Evolutionary conservation across 2,797 vertebrate species (phyloP), one percentile per base, ranked within the genome.

Genomic region (Limosa lapponica): DNA sequence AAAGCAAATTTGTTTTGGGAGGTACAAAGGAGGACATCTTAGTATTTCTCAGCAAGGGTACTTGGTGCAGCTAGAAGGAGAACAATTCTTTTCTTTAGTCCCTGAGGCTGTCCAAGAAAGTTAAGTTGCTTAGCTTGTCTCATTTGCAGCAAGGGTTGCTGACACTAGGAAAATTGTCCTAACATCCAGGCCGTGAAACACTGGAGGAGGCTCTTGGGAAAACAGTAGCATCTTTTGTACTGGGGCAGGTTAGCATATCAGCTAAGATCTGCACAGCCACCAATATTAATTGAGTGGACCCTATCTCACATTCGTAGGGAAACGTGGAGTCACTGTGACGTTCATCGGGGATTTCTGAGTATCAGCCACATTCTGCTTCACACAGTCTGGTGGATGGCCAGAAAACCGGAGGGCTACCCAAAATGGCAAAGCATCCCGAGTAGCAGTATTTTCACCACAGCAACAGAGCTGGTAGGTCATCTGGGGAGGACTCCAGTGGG

Each of bases 261-360:
- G 70, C 36, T 66, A 67, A 43, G 44, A 57, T 32, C 88, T 80
- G n/a, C 65, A 37, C n/a, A 34, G 16, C 3, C 34, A 44, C 30
- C 44, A 32, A 1, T 27, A n/a, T 59, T 25, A 52, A 3, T 51
- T 48, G 57, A 43, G 8, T 7, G 30, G 64, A 32, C 20, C 16
- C 30, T 28, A 12, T 36, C 19, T 75, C 54, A 59, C 0, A 0
- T 48, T 34, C 16, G 5, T 16, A 59, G 30, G 27, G 13, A 41
- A 43, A 27, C 23, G 11, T 11, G n/a, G 51, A 39, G 65, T 22
- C 32, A 46, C 37, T 12, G 16, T n/a, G 72, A 25, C 23, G 13
- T 20, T 70, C 7, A 0, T 8, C 28, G 52, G 49, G 37, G 37
- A 54, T 89, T 57, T 51, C 55, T 83, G 49, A 15, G 10, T 46